These are phyloP conservation scores for Plusia festucae DNA, from an alignment of 2,888 invertebrate genomes.

Conservation along the genomic window DNA sequence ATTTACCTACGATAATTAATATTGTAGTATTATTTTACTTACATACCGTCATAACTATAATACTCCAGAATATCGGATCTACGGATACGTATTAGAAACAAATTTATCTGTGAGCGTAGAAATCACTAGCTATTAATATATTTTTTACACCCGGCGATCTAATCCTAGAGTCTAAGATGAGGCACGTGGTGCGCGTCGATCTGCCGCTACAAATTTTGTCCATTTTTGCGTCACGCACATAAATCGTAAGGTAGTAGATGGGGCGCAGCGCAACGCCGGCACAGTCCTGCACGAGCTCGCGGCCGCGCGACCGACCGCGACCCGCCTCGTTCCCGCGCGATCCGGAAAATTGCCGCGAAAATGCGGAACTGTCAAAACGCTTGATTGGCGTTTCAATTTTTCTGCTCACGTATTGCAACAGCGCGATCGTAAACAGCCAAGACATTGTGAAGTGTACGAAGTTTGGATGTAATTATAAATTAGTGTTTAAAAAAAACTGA, in stretches of 20 bases:
- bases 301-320: constrained; percentile 75
- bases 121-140: constrained; percentile 32
- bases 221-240: constrained; percentile 84
- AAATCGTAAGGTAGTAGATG: constrained; percentile 82
- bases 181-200: constrained; percentile 68
- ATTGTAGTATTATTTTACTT: no score
- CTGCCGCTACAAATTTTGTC: constrained; percentile 70
- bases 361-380: constrained; percentile 81
- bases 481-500: constrained; percentile 45
- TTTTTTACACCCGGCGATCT: constrained; percentile 18
- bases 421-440: constrained; percentile 50
- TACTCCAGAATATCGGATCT: neutral
- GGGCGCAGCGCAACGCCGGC: constrained; percentile 71
- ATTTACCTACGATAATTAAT: no score
- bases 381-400: constrained; percentile 69
- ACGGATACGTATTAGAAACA: constrained; percentile 5
- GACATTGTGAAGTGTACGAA: constrained; percentile 63
- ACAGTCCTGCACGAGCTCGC: constrained; percentile 80
- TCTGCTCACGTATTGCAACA: constrained; percentile 51
- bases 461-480: constrained; percentile 47
- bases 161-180: constrained; percentile 32
- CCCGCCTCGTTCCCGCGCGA: constrained; percentile 73
- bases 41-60: no score
- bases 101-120: neutral
- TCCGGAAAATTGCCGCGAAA: constrained; percentile 88